Conservation (phyloP, 2,888 invertebrate species). For the Arctia plantaginis region DNA sequence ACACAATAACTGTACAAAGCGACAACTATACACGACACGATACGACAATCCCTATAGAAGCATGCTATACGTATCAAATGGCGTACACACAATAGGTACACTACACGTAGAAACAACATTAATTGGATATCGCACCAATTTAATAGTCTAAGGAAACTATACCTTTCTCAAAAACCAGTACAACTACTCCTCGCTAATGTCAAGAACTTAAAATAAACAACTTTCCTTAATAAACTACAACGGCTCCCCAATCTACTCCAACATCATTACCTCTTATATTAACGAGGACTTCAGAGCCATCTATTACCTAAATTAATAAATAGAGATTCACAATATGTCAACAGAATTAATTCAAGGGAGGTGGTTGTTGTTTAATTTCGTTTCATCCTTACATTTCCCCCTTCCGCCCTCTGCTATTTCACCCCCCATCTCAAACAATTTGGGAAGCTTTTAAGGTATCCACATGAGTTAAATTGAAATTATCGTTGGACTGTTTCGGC, state of each 20-base stretch:
- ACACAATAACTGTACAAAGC: no score
- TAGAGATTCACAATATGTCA: constrained; percentile 42
- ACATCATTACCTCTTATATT: constrained; percentile 18
- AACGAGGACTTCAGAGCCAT: constrained; percentile 19
- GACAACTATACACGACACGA: no score
- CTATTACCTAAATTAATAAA: constrained; percentile 31
- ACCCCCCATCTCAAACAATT: constrained; percentile 51
- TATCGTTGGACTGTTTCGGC: constrained; percentile 39
- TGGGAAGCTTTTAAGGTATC: constrained; percentile 67
- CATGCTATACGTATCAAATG: no score
- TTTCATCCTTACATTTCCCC: constrained; percentile 23
- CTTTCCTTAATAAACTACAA: constrained; percentile 1
- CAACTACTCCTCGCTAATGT: not conserved
- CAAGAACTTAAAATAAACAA: not conserved
- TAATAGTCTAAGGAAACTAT: not conserved
- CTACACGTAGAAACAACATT: no score
- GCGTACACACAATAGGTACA: no score
- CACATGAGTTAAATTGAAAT: constrained; percentile 66
- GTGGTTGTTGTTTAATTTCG: constrained; percentile 58
- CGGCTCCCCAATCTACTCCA: not conserved
- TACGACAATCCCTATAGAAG: no score
- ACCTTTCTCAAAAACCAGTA: not conserved
- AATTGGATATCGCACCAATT: no score
- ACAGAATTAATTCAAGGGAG: constrained; percentile 51
- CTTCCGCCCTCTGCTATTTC: constrained; percentile 21